Base-by-base conservation (phyloP, 2,888 invertebrate genomes). In the Operophtera brumata region DNA sequence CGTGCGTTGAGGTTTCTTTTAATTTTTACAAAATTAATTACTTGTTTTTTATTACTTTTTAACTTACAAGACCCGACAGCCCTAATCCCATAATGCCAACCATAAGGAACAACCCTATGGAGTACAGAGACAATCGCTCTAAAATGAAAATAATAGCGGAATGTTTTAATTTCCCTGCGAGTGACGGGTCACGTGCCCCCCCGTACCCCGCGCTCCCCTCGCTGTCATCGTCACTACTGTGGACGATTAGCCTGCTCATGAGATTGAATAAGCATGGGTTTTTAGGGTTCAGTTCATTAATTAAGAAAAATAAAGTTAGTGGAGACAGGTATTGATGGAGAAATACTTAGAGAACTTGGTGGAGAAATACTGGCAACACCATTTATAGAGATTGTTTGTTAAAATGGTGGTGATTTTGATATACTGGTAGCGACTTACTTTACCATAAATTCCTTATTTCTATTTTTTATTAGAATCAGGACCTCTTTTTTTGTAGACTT, bases 81-180 rank as follows among this genome's bases (percentile, higher is more conserved):
- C 20, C 20, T 20, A 20, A 20, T 20, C 4, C 20, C 20, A 20
- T 20, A 20, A 20, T 20, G 4, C 20, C 20, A 20, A 30, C 30
- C 30, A 9, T 30, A 30, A 7, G 7, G 30, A 30, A 9, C 30
- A 30, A 9, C 30, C 30, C 30, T 30, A 4, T 20, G 4, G 20
- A 20, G 20, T 30, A 30, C 30, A 30, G 7, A 7, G 49, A 61
- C 58, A 59, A 54, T 59, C 47, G 13, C 62, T 61, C 59, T 68
- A 65, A 70, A 76, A 77, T 77, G 77, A 80, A 86, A 86, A 87
- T 88, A 86, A 86, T 86, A 87, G 82, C 81, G 85, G 87, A 87
- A 89, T 89, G 87, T 87, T 90, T 89, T 90, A 90, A 90, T 90
- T 90, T 89, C 81, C 76, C 90, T 91, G 91, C 84, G 78, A 82